Evolutionary conservation across 2,888 invertebrate species (phyloP), one percentile per base, ranked within the genome.

Genomic region (Hemistola chrysoprasaria): DNA sequence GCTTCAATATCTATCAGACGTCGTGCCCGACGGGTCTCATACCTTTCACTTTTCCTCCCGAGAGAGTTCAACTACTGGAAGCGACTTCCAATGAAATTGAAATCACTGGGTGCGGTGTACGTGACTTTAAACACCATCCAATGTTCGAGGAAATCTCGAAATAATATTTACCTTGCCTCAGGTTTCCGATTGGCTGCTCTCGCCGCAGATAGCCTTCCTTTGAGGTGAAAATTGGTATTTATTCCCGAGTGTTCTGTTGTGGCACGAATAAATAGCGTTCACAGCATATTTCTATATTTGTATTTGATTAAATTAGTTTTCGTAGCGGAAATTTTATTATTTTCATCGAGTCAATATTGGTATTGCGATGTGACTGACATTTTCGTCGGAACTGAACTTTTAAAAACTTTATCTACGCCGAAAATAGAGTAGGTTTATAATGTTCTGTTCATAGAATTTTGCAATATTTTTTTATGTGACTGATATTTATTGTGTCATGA

Each of bases 51-150:
- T 63, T 58, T 52, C 58, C 66, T 53, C 61, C 49, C 45, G 55
- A 56, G 68, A 68, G 65, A 62, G 52, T 53, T 64, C 55, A 62
- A 61, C 47, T 47, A 65, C 65, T 54, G 59, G 63, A 66, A 59
- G 64, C 65, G 65, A 60, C 62, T 66, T 74, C 60, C 49, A 65
- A 59, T 67, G 67, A 73, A 83, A 83, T 82, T 78, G 81, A 83
- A 83, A 84, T 80, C 76, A 77, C 75, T 72, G 67, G 56, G 64
- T 59, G 50, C 60, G 32, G 39, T 44, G 43, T 77, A 83, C 80
- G 83, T 84, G 84, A 82, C 78, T 79, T 72, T 76, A 78, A 73
- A 65, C 73, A 75, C 73, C 73, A 69, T 67, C 70, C 70, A 62
- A 65, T 72, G 70, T 72, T 71, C 64, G 63, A 73, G 65, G 62